Evolutionary conservation across 2,888 invertebrate species (phyloP).

Genomic region (Nyleta sp.): DNA sequence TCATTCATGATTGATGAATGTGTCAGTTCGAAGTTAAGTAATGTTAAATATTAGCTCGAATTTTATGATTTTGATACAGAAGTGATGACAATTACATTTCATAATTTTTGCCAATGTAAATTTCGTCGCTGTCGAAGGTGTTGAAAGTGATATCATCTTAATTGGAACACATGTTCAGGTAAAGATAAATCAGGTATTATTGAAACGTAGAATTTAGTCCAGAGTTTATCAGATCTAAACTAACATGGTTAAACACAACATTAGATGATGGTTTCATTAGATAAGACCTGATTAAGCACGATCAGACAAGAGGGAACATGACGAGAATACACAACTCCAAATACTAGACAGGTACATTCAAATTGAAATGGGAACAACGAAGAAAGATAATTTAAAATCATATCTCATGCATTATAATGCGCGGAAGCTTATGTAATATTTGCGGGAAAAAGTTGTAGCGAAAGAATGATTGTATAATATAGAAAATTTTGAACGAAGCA

Average conservation of each 20-base stretch:
- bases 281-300: constrained; percentile 48
- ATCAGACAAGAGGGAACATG: constrained; percentile 41
- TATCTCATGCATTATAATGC: too few species aligned
- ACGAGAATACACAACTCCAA: constrained; percentile 18
- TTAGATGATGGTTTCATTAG: constrained; percentile 29
- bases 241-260: constrained; percentile 44
- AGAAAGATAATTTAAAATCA: too few species aligned
- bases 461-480: too few species aligned
- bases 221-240: constrained; percentile 30
- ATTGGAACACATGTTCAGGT: constrained; percentile 21
- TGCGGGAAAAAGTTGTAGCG: too few species aligned
- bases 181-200: constrained; percentile 29
- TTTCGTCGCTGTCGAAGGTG: background rate
- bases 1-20: too few species aligned
- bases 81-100: too few species aligned
- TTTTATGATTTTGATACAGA: too few species aligned
- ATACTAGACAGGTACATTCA: background rate
- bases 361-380: background rate
- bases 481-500: too few species aligned
- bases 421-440: too few species aligned
- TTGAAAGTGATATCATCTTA: constrained; percentile 24
- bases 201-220: constrained; percentile 23
- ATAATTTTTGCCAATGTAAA: background rate
- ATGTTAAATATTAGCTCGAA: too few species aligned
- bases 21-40: too few species aligned